phyloP scores from a whole-genome alignment of 2,797 vertebrate genomes.

The Spheniscus humboldti region DNA sequence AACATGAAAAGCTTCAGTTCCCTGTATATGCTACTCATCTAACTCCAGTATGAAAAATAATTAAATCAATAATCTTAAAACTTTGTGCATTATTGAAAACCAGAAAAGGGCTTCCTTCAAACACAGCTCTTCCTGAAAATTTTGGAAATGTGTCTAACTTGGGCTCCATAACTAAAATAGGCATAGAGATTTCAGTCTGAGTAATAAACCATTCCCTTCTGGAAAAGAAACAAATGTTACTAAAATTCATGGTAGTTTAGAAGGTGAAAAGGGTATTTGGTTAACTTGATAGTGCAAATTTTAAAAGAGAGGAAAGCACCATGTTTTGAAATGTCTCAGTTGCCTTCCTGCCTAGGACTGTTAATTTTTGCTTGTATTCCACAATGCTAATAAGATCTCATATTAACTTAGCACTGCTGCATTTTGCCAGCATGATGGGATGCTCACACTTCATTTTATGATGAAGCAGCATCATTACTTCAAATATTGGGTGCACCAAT shows the following conservation, averaged over 20 bases:
- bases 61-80: neutral
- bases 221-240: neutral
- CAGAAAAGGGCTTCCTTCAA: neutral
- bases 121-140: neutral
- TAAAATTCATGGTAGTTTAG: neutral
- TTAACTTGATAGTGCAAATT: neutral
- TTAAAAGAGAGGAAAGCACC: neutral
- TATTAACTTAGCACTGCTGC: neutral
- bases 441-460: neutral
- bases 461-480: constrained; percentile 4
- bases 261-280: neutral
- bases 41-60: neutral
- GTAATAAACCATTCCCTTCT: neutral
- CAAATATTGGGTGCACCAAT: neutral
- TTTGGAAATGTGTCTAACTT: neutral
- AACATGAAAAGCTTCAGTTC: neutral
- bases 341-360: neutral
- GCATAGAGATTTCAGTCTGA: neutral
- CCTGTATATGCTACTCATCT: neutral
- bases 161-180: neutral
- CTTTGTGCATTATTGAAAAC: neutral
- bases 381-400: constrained; percentile 10
- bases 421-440: neutral
- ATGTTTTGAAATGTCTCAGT: neutral
- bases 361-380: constrained; percentile 3